Evolutionary conservation across 2,888 invertebrate species (phyloP).

Genomic region (Spodoptera littoralis): DNA sequence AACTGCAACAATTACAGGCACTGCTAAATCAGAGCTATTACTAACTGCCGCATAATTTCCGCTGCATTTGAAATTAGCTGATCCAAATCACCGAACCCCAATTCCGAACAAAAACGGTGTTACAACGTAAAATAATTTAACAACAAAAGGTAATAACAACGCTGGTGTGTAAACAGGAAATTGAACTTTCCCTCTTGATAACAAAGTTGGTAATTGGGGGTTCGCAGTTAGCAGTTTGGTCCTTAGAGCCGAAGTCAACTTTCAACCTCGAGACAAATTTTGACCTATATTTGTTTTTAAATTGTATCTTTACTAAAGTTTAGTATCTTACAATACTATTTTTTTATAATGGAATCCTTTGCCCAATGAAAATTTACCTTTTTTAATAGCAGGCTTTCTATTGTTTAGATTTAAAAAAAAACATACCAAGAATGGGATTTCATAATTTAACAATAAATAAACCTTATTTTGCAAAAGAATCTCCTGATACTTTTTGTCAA

Average conservation of each 20-base stretch:
- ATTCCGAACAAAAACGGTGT: conserved; percentile 34
- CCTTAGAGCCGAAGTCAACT: conserved; percentile 8
- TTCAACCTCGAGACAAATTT: no score
- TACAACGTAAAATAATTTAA: conserved; percentile 32
- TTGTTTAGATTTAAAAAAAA: no score
- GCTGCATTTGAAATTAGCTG: conserved; percentile 41
- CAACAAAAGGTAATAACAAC: conserved; percentile 30
- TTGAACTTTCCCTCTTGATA: conserved; percentile 19
- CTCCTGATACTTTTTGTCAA: no score
- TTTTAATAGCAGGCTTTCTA: no score
- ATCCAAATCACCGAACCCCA: conserved; percentile 42
- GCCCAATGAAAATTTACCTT: no score
- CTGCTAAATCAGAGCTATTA: conserved; percentile 23
- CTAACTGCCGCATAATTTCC: conserved; percentile 25
- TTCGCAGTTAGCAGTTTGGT: conserved; percentile 20
- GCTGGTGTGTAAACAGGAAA: conserved; percentile 39
- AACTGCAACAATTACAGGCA: conserved; percentile 6
- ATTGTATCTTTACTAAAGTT: no score
- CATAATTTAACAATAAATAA: no score
- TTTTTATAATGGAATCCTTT: no score
- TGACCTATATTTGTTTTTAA: no score
- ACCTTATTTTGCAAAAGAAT: no score
- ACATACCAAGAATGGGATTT: no score
- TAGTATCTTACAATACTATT: no score
- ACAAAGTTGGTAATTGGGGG: conserved; percentile 21